A percentile compares a stretch with the other conserved stretches of the same genome.
These are phyloP conservation scores for Agonopterix heracliana DNA, from an alignment of 2,888 invertebrate species.

Conservation along the genomic window DNA sequence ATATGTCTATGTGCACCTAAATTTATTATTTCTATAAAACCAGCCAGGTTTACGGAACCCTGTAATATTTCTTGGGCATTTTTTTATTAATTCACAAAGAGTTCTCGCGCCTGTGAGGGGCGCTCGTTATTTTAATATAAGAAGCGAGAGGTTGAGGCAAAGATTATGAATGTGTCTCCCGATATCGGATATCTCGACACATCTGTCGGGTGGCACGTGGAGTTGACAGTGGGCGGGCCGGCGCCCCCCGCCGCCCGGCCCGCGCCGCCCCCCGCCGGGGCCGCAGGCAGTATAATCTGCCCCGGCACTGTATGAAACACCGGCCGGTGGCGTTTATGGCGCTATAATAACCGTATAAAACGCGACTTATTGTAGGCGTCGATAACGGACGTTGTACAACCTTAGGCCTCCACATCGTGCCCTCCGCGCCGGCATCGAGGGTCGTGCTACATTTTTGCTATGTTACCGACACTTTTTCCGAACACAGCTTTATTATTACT, in stretches of 20 bases:
- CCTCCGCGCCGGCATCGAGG: slow-evolving; percentile 25
- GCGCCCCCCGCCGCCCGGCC: slow-evolving; percentile 30
- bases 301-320: slow-evolving; percentile 72
- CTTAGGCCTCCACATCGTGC: slow-evolving; percentile 52
- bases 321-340: slow-evolving; percentile 74
- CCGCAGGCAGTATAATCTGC: slow-evolving; percentile 69
- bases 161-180: slow-evolving; percentile 75
- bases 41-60: slow-evolving; percentile 11
- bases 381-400: slow-evolving; percentile 70
- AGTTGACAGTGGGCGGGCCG: slow-evolving; percentile 59
- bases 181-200: slow-evolving; percentile 74
- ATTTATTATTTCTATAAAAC: slow-evolving; percentile 5
- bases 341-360: slow-evolving; percentile 77
- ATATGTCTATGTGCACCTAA: background rate
- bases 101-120: slow-evolving; percentile 55
- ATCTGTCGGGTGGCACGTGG: slow-evolving; percentile 71
- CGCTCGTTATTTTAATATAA: slow-evolving; percentile 67
- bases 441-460: slow-evolving; percentile 33
- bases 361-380: slow-evolving; percentile 74
- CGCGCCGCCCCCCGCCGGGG: slow-evolving; percentile 30
- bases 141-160: slow-evolving; percentile 61
- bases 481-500: slow-evolving; percentile 24
- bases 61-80: slow-evolving; percentile 28
- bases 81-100: slow-evolving; percentile 51
- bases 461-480: slow-evolving; percentile 29